Conservation (phyloP, 1,140 invertebrate species). For the Meloidogyne exigua region DNA sequence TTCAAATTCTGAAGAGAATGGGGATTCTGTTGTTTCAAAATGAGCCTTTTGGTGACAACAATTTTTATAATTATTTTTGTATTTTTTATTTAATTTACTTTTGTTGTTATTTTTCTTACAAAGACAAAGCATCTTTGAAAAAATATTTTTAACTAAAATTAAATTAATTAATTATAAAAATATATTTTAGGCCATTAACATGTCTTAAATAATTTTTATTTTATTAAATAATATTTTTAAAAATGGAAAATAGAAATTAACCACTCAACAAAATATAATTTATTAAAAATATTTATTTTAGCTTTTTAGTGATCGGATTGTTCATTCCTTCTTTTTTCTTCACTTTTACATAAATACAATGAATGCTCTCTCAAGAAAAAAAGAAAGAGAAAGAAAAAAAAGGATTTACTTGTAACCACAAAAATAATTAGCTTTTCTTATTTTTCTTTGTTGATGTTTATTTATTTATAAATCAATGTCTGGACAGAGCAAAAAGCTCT, state of each 20-base stretch:
- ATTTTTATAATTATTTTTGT: no score
- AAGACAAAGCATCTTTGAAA: no score
- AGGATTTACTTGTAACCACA: neutral
- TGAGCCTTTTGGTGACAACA: no score
- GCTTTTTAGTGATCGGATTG: neutral
- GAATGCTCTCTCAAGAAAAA: constrained; percentile 1
- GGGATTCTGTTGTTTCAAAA: no score
- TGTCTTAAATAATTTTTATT: neutral
- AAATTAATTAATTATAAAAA: no score
- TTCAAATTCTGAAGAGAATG: no score
- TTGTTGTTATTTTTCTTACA: no score
- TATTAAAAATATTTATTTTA: neutral
- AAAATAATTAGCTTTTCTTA: neutral
- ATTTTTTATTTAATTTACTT: no score
- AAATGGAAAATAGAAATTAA: neutral
- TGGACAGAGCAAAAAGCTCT: neutral
- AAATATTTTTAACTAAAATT: no score
- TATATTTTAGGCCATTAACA: no score
- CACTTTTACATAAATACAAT: no score
- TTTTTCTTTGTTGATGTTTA: neutral
- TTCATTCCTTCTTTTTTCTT: neutral
- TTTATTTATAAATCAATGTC: neutral
- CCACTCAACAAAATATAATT: neutral
- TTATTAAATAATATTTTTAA: neutral
- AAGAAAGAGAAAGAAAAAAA: neutral